Evolutionary conservation across 2,113 vertebrate genomes (phyloP), one percentile per base, ranked within the genome.

Genomic region (Conger conger): DNA sequence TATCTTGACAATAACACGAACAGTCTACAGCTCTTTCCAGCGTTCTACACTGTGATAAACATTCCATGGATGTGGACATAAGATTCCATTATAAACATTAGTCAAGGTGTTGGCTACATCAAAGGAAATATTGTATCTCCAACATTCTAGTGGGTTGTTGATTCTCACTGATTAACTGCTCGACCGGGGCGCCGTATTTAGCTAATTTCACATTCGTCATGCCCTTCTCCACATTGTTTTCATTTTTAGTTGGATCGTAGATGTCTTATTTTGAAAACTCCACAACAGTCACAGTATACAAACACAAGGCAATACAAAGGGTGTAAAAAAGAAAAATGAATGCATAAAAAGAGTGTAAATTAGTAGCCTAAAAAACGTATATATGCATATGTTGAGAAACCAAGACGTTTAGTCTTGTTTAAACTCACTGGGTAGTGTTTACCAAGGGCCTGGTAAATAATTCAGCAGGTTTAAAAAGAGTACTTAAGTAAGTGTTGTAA

Each of bases 381-480:
- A 8, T 1, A 73, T 73, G n/a, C 27, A 33, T 73, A 6, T 33
- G 9, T 11, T 73, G 27, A 33, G 68, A 73, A n/a, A 73, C 27
- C 68, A n/a, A 73, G n/a, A 13, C n/a, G 27, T 73, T 73, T 33
- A 1, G 9, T n/a, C n/a, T n/a, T 33, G 68, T 73, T 73, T 73
- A 73, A 73, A 73, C 9, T 27, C 27, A n/a, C 27, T 73, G 68
- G n/a, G n/a, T 30, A 73, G 27, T 73, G 68, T 73, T 73, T 73
- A 73, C 27, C 63, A 73, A 33, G n/a, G 6, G 1, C 2, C 27
- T 33, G n/a, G 68, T 33, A 4, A 73, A 73, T 73, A 33, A 73
- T 73, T 73, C 68, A 73, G 27, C 57, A 63, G 27, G n/a, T 73
- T 73, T 73, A 73, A 73, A 73, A 73, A 73, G 68, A 73, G n/a